These are phyloP conservation scores for Isaurus tuberculatus DNA, from an alignment of 92 coral and sea anemone species.

Conservation along the genomic window DNA sequence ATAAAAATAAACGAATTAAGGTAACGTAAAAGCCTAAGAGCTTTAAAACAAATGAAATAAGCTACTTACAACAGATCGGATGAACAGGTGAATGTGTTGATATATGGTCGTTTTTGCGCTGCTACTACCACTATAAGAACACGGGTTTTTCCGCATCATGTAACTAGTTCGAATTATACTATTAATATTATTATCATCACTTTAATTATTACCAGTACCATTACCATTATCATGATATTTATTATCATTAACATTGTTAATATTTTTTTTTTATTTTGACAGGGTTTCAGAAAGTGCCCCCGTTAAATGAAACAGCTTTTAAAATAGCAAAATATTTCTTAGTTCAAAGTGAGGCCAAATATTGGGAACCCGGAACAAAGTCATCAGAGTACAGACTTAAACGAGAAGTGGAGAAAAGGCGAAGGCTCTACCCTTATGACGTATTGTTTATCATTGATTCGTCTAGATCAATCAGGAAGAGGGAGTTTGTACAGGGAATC, in stretches of 20 bases:
- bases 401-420: conserved; percentile 20
- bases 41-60: too few relatives aligned
- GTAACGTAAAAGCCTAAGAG: too few relatives aligned
- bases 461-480: conserved; percentile 66
- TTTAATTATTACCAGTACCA: background rate
- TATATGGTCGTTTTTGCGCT: too few relatives aligned
- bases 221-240: background rate
- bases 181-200: background rate
- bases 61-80: too few relatives aligned
- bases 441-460: conserved; percentile 81
- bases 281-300: conserved; percentile 74
- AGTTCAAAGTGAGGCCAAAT: conserved; percentile 46
- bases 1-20: too few relatives aligned
- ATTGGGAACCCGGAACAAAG: background rate
- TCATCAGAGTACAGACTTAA: background rate
- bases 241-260: too few relatives aligned
- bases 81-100: too few relatives aligned
- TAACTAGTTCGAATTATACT: too few relatives aligned
- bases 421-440: conserved; percentile 63
- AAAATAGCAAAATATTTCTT: conserved; percentile 67
- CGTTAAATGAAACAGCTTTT: conserved; percentile 49
- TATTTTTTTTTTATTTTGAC: background rate
- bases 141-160: too few relatives aligned
- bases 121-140: too few relatives aligned
- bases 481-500: conserved; percentile 65